Percentiles rank a stretch among this genome's conserved stretches.
These are phyloP conservation scores for Cotesia vestalis DNA, from an alignment of 1,140 invertebrate species.

Conservation along the genomic window DNA sequence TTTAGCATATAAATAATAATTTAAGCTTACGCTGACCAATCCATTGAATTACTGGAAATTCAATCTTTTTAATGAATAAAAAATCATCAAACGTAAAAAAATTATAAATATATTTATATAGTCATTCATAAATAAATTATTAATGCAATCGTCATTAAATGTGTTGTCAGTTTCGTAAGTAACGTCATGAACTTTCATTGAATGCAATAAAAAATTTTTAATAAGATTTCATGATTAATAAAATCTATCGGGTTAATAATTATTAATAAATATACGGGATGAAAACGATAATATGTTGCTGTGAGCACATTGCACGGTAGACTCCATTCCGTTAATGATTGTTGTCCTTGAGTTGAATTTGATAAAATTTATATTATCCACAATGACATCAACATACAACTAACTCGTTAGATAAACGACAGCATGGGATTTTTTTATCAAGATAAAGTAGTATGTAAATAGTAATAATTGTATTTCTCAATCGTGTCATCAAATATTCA, in stretches of 20 bases:
- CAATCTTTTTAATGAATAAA: no score
- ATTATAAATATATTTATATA: no score
- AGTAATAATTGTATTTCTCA: constrained; percentile 8
- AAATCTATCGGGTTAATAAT: not conserved
- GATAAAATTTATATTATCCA: constrained; percentile 10
- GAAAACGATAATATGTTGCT: not conserved
- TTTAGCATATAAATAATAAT: no score
- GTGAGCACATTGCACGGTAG: not conserved
- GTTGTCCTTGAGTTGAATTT: constrained; percentile 1
- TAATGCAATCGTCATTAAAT: no score
- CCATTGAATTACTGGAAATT: no score
- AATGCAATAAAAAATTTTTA: no score
- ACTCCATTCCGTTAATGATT: not conserved
- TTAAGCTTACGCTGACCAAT: no score
- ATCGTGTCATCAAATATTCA: not conserved
- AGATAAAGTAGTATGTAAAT: not conserved
- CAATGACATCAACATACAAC: not conserved
- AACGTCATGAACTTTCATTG: no score
- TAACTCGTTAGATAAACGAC: constrained; percentile 3
- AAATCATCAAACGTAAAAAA: no score
- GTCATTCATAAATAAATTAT: no score
- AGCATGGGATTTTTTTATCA: not conserved
- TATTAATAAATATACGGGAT: not conserved
- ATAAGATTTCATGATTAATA: no score
- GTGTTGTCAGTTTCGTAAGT: no score